A percentile compares a stretch with the other conserved stretches of the same genome.
These are phyloP conservation scores for Plemyria rubiginata DNA, from an alignment of 2,888 invertebrate genomes.

Conservation along the genomic window DNA sequence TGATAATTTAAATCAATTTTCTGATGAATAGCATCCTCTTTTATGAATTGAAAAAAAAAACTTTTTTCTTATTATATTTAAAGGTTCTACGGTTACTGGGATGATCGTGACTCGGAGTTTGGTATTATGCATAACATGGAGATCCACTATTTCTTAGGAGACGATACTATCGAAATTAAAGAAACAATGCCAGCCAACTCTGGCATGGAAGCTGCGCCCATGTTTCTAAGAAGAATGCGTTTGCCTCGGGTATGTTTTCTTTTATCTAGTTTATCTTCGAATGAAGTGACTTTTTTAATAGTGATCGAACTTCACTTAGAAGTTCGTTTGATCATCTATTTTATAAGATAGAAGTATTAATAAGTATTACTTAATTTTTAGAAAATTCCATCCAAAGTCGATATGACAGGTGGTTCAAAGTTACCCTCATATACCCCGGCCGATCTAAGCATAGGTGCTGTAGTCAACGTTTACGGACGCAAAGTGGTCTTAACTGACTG, in stretches of 20 bases:
- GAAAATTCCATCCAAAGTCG: conserved; percentile 70
- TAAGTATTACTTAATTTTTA: conserved; percentile 38
- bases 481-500: conserved; percentile 92
- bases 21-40: background rate
- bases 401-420: conserved; percentile 73
- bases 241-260: conserved; percentile 88
- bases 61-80: conserved; percentile 1
- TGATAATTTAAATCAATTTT: conserved; percentile 39
- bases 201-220: conserved; percentile 88
- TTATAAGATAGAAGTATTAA: background rate
- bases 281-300: too few species aligned
- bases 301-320: too few species aligned
- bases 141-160: conserved; percentile 93
- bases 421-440: conserved; percentile 86
- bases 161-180: conserved; percentile 95
- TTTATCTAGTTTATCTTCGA: background rate
- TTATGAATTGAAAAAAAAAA: background rate
- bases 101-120: conserved; percentile 90
- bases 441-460: conserved; percentile 93
- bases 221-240: conserved; percentile 90
- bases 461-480: conserved; percentile 92
- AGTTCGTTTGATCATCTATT: too few species aligned
- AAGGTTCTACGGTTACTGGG: conserved; percentile 95
- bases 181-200: conserved; percentile 88
- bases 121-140: conserved; percentile 92